Evolutionary conservation across 92 coral and sea anemone genomes (phyloP).

Genomic region (Parazoanthus atlanticus): DNA sequence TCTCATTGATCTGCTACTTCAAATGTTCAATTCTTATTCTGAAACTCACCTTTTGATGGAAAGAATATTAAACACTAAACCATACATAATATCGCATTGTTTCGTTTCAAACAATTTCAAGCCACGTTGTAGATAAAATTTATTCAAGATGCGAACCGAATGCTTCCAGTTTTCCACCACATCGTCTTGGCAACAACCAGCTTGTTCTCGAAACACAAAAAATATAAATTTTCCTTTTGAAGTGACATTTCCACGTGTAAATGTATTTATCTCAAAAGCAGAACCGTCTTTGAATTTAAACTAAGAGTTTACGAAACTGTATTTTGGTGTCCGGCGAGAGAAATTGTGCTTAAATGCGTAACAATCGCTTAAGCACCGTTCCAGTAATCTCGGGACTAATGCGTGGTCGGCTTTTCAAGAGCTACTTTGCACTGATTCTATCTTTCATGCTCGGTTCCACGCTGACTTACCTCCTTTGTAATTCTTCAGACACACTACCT

Average conservation of each 20-base stretch:
- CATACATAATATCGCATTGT: too few species aligned
- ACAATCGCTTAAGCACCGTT: not conserved
- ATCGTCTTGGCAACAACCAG: constrained; percentile 16
- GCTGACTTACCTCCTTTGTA: constrained; percentile 30
- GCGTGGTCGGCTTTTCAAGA: constrained; percentile 34
- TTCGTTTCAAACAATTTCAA: not conserved
- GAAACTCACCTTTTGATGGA: not conserved
- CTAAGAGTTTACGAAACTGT: not conserved
- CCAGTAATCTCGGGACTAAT: constrained; percentile 24
- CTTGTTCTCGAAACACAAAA: constrained; percentile 3
- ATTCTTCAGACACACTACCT: not conserved
- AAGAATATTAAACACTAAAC: not conserved
- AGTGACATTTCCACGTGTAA: not conserved
- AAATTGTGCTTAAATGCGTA: constrained; percentile 2
- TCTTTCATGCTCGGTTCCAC: constrained; percentile 33
- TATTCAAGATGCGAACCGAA: constrained; percentile 8
- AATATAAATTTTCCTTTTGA: not conserved
- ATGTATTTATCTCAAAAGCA: not conserved
- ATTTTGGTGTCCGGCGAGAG: not conserved
- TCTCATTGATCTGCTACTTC: not conserved
- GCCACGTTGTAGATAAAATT: constrained; percentile 33
- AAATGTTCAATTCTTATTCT: not conserved
- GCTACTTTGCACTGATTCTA: constrained; percentile 11
- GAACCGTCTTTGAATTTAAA: not conserved
- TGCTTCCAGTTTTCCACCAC: constrained; percentile 2